Evolutionary conservation across 1,140 invertebrate species (phyloP).

Genomic region (Teleogryllus occipitalis): DNA sequence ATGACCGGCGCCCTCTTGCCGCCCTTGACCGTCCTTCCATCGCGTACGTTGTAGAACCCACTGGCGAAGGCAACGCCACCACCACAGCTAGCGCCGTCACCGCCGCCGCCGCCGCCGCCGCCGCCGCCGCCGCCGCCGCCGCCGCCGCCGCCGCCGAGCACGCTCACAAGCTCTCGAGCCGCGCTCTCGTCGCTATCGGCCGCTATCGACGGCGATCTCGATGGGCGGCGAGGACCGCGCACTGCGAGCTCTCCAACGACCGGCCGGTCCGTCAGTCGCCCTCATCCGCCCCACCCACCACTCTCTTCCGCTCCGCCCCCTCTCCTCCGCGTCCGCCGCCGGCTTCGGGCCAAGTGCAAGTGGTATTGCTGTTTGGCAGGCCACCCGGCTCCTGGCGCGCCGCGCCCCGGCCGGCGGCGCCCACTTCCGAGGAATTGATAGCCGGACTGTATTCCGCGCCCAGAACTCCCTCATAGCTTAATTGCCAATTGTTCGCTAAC

Average conservation of each 20-base stretch:
- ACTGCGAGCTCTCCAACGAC: neutral
- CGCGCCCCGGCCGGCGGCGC: too few relatives aligned
- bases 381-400: neutral
- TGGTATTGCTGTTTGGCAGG: constrained; percentile 3
- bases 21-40: too few relatives aligned
- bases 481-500: constrained; percentile 4
- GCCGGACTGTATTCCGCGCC: neutral
- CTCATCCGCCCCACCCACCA: too few relatives aligned
- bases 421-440: constrained; percentile 3
- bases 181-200: neutral
- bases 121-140: too few relatives aligned
- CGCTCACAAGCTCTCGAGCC: neutral
- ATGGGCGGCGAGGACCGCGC: neutral
- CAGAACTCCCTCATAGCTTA: neutral
- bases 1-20: too few relatives aligned
- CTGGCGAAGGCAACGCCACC: neutral
- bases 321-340: neutral
- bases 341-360: neutral
- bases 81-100: too few relatives aligned
- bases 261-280: too few relatives aligned
- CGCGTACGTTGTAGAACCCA: too few relatives aligned
- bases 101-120: too few relatives aligned
- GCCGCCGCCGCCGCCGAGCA: neutral
- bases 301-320: neutral
- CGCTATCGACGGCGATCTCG: neutral